Evolutionary conservation across 2,888 invertebrate species (phyloP), one percentile per base, ranked within the genome.

Genomic region (Lasioglossum malachurum): DNA sequence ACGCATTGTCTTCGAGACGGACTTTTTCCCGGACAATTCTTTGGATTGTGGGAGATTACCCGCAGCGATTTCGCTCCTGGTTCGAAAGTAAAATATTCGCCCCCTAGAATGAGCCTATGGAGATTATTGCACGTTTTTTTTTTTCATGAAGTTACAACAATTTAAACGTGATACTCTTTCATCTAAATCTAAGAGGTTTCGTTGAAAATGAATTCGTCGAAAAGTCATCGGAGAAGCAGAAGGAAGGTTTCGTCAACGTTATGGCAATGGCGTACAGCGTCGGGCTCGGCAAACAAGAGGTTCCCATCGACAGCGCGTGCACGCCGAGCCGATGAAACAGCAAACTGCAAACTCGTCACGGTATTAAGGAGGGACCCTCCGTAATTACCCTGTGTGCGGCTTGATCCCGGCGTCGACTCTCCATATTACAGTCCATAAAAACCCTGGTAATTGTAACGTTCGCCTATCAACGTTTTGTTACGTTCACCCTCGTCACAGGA

Each of bases 381-480:
- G 69, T 78, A 75, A 77, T 84, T 84, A 38, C 78, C 67, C 46
- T 27, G n/a, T 57, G 16, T 38, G 23, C 74, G n/a, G 38, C 69
- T 67, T 35, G 49, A 49, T 83, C 71, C 41, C 78, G 27, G 41
- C 71, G 46, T 78, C 49, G 57, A 67, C 67, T 44, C 44, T 19
- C 64, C 49, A 49, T 27, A n/a, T 74, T 75, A 49, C 44, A 23
- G 31, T 38, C 75, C 27, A 60, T 38, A 41, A 76, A 57, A 76
- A 64, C 67, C 16, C 10, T 16, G 79, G 57, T 79, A 85, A 85
- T 83, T 85, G 76, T 84, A 85, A 83, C 84, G 84, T 85, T 84
- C 44, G 35, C 27, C 78, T 78, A 84, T 84, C 78, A 78, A 83
- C 71, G 78, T 72, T 85, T 79, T 76, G 79, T 75, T 72, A 74